Conservation (phyloP, 2,888 invertebrate genomes). For the Acleris emargana region DNA sequence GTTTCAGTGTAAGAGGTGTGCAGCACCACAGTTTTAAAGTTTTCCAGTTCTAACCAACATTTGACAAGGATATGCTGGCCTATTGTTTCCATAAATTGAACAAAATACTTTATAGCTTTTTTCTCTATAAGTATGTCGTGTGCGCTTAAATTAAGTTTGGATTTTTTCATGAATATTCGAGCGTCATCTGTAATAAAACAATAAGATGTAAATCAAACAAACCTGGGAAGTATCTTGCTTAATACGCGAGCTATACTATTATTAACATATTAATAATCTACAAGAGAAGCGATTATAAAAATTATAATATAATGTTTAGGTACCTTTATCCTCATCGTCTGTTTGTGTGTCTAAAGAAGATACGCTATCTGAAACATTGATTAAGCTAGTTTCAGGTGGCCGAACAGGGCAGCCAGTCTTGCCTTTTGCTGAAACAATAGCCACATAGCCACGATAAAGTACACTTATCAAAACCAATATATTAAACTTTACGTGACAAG, state of each 20-base stretch:
- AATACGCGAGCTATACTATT: neutral
- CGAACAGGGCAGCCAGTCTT: slow-evolving; percentile 79
- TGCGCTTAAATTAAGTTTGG: slow-evolving; percentile 89
- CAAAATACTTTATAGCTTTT: slow-evolving; percentile 91
- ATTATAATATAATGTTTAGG: slow-evolving; percentile 29
- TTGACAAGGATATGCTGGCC: slow-evolving; percentile 86
- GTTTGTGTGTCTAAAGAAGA: slow-evolving; percentile 56
- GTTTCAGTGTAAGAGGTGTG: slow-evolving; percentile 21
- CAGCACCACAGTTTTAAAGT: slow-evolving; percentile 73
- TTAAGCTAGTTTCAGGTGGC: slow-evolving; percentile 66
- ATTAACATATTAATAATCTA: slow-evolving; percentile 1
- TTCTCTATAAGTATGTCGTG: slow-evolving; percentile 90
- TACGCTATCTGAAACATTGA: slow-evolving; percentile 48
- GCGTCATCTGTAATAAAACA: slow-evolving; percentile 60
- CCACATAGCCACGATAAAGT: slow-evolving; percentile 35
- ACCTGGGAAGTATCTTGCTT: neutral
- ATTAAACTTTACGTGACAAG: slow-evolving; percentile 34
- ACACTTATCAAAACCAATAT: slow-evolving; percentile 31
- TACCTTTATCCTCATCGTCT: slow-evolving; percentile 66
- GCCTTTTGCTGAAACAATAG: slow-evolving; percentile 71
- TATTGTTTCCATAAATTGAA: slow-evolving; percentile 93
- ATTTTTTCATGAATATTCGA: slow-evolving; percentile 76
- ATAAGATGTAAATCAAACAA: neutral
- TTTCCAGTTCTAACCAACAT: slow-evolving; percentile 91
- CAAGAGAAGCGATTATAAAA: neutral